Evolutionary conservation across 53 echinoderm and acorn worm species (phyloP), one percentile per base, ranked within the genome.

Genomic region (Zoroaster sp.): DNA sequence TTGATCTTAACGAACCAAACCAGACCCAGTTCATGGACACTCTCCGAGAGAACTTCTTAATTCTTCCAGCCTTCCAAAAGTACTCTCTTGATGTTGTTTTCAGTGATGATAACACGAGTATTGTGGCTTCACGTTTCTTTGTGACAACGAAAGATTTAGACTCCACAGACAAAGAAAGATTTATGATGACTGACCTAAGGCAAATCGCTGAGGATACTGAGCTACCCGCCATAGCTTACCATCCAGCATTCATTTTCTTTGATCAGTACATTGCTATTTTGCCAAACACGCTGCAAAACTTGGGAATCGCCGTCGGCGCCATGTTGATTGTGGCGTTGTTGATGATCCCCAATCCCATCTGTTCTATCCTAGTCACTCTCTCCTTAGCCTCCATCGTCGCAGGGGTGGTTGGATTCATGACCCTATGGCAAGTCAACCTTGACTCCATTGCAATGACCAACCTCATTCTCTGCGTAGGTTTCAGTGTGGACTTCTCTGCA

Each of bases 401-500:
- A 0, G 97, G 97, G 4, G 94, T 97, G 74, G 85, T 95, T 13
- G 97, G 97, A 25, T 91, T 87, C 82, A 94, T 97, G 94, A 88
- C 94, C 3, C 72, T 93, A 25, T 95, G 95, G 95, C 91, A 78
- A n/a, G 95, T 97, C 17, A 87, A 80, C 1, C 69, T 97, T 42
- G 95, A 97, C 38, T 88, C 92, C 11, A 93, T 97, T 73, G 89
- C 97, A 41, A 97, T 97, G 97, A 97, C 95, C 52, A 90, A 93
- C 81, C 92, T 97, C 54, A 95, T 97, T 69, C 89, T 97, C n/a
- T 95, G 97, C 83, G 92, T 97, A 7, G 97, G 97, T 0, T 97
- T 97, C 63, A 97, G 97, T 63, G 95, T 97, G 0, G 95, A 97
- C 51, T 95, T 97, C 74, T 97, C 97, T 3, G 95, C 97, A 13